phyloP scores from a whole-genome alignment of 2,888 invertebrate species.

The Beris chalybata region DNA sequence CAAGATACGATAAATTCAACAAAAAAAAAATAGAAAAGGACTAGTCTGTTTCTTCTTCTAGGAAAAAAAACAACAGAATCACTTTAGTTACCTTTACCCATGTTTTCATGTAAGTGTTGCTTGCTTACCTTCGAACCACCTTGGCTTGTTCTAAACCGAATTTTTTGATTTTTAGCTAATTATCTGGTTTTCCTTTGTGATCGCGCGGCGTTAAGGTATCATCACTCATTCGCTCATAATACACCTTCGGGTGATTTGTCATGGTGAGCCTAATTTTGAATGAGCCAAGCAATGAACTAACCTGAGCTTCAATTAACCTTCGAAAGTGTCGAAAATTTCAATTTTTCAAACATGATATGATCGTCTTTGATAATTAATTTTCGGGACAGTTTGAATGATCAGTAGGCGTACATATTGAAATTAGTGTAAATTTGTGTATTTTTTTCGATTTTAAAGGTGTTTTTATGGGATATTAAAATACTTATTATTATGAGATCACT shows the following conservation, averaged over 20 bases:
- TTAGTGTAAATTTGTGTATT: constrained; percentile 12
- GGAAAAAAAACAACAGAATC: too few relatives aligned
- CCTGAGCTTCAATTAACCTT: constrained; percentile 26
- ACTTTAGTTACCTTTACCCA: too few relatives aligned
- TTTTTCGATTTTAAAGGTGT: constrained; percentile 2
- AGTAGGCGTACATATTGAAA: constrained; percentile 14
- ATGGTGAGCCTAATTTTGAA: constrained; percentile 24
- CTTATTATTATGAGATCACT: too few relatives aligned
- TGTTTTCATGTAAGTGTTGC: too few relatives aligned
- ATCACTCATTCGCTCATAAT: constrained; percentile 20
- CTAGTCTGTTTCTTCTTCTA: too few relatives aligned
- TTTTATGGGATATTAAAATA: neutral
- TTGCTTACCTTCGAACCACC: too few relatives aligned
- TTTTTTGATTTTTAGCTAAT: constrained; percentile 19
- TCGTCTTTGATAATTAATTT: constrained; percentile 19
- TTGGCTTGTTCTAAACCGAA: neutral
- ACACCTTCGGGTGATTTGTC: constrained; percentile 20
- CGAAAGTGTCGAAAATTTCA: constrained; percentile 25
- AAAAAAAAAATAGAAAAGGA: too few relatives aligned
- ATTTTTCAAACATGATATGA: constrained; percentile 18
- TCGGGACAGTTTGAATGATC: neutral
- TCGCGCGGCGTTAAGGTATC: constrained; percentile 22
- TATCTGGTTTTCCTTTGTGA: constrained; percentile 15
- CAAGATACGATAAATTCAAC: too few relatives aligned
- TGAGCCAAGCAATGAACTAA: constrained; percentile 22